phyloP scores from a whole-genome alignment of 1,140 invertebrate genomes.

The Drusus annulatus region DNA sequence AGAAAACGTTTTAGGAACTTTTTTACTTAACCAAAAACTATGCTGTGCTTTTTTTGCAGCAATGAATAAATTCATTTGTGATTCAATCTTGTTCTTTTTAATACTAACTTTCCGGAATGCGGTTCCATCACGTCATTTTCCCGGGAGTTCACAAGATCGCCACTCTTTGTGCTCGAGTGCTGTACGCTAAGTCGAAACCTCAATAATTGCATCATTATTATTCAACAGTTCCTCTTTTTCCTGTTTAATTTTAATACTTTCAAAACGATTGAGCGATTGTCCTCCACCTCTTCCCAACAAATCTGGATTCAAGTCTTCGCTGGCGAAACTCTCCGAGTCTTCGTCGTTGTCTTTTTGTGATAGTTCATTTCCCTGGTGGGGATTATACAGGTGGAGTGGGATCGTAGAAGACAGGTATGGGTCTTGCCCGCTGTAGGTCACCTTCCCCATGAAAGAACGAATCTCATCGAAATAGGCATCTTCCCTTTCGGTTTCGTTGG shows the following conservation, averaged over 20 bases:
- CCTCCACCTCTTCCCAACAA: slow-evolving; percentile 37
- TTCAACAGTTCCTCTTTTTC: slow-evolving; percentile 57
- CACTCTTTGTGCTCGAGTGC: background rate
- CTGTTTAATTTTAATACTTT: slow-evolving; percentile 54
- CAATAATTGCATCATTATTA: slow-evolving; percentile 57
- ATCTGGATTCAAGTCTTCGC: slow-evolving; percentile 56
- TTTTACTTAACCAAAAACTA: slow-evolving; percentile 53
- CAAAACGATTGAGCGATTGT: slow-evolving; percentile 48
- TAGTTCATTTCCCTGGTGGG: slow-evolving; percentile 59
- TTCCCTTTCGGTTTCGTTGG: slow-evolving; percentile 86
- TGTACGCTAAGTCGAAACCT: slow-evolving; percentile 55
- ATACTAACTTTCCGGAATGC: background rate
- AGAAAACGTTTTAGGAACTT: slow-evolving; percentile 57
- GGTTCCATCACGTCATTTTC: no score
- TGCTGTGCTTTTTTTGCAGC: slow-evolving; percentile 21
- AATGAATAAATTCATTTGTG: slow-evolving; percentile 23
- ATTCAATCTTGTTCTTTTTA: slow-evolving; percentile 28
- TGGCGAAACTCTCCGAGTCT: slow-evolving; percentile 57
- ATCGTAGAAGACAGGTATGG: slow-evolving; percentile 64
- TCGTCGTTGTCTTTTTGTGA: slow-evolving; percentile 56
- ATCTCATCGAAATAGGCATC: slow-evolving; percentile 92
- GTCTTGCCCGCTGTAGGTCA: slow-evolving; percentile 73
- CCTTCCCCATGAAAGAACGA: slow-evolving; percentile 89
- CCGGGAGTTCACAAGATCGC: background rate
- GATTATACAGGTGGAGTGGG: slow-evolving; percentile 63